phyloP scores from a whole-genome alignment of 2,888 invertebrate species.

The Amphiduros pacificus region DNA sequence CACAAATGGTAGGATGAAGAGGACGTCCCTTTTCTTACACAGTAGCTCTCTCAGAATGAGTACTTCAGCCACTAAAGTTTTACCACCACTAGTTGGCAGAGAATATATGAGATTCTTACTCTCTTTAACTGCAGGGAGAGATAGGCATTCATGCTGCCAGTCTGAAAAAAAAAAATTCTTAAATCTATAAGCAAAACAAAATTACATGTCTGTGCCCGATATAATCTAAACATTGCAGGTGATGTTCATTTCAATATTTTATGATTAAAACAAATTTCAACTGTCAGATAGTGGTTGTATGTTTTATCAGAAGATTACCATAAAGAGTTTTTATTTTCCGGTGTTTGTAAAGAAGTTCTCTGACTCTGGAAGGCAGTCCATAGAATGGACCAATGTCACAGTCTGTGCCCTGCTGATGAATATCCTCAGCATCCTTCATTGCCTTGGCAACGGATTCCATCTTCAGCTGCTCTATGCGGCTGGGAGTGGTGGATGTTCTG shows the following conservation, averaged over 20 bases:
- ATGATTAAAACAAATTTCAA: too few species aligned
- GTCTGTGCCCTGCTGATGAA: constrained; percentile 30
- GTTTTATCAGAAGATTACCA: too few species aligned
- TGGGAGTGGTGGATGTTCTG: too few species aligned
- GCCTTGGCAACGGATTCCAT: too few species aligned
- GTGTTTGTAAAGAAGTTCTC: constrained; percentile 72
- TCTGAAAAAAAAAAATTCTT: constrained; percentile 66
- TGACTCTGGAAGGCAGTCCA: constrained; percentile 75
- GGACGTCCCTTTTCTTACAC: constrained; percentile 76
- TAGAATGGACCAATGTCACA: constrained; percentile 67
- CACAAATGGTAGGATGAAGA: constrained; percentile 91
- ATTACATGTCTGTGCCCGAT: too few species aligned
- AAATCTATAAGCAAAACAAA: too few species aligned
- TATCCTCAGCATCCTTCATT: constrained; percentile 36
- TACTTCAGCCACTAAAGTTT: constrained; percentile 94
- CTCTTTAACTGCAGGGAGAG: constrained; percentile 72
- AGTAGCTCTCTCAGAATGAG: constrained; percentile 85
- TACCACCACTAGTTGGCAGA: constrained; percentile 94
- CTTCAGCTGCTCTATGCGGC: too few species aligned
- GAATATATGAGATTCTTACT: constrained; percentile 86
- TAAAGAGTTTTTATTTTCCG: constrained; percentile 82
- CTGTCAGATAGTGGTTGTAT: too few species aligned
- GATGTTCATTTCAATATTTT: too few species aligned
- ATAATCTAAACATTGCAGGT: too few species aligned
- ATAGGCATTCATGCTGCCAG: constrained; percentile 93